phyloP scores from a whole-genome alignment of 2,113 vertebrate species.

The Ivindomyrus marchei region DNA sequence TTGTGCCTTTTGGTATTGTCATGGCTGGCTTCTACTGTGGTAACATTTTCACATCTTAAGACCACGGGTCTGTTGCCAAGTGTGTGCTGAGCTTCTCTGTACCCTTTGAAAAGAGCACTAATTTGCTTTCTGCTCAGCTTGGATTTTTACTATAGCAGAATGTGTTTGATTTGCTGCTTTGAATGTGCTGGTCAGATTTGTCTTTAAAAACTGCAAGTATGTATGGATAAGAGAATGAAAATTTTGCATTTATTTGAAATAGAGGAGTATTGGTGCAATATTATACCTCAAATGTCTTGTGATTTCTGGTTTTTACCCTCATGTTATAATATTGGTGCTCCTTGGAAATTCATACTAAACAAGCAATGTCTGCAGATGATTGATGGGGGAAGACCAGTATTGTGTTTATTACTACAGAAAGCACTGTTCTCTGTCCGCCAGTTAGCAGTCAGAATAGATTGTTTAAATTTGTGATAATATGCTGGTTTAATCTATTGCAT shows the following conservation, averaged over 20 bases:
- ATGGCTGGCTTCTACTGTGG: not conserved
- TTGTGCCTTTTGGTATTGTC: not conserved
- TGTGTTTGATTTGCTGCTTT: not conserved
- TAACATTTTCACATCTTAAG: not conserved
- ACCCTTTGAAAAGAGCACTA: not conserved
- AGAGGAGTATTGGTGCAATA: not conserved
- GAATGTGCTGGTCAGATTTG: not conserved
- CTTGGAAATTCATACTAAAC: not conserved
- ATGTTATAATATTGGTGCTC: not conserved
- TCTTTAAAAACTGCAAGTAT: not conserved
- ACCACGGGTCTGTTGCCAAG: not conserved
- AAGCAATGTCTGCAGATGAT: not conserved
- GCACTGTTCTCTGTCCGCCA: not conserved
- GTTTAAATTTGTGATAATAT: not conserved
- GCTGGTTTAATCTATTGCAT: not conserved
- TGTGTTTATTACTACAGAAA: not conserved
- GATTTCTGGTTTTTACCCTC: not conserved
- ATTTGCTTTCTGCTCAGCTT: not conserved
- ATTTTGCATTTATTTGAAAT: not conserved
- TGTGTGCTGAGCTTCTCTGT: not conserved
- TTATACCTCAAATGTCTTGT: not conserved
- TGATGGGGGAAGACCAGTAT: not conserved
- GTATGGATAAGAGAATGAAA: not conserved
- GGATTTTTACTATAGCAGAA: not conserved
- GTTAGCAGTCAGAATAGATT: not conserved